Evolutionary conservation across 1,140 invertebrate genomes (phyloP), one percentile per base, ranked within the genome.

Genomic region (Zaprionus vittiger): DNA sequence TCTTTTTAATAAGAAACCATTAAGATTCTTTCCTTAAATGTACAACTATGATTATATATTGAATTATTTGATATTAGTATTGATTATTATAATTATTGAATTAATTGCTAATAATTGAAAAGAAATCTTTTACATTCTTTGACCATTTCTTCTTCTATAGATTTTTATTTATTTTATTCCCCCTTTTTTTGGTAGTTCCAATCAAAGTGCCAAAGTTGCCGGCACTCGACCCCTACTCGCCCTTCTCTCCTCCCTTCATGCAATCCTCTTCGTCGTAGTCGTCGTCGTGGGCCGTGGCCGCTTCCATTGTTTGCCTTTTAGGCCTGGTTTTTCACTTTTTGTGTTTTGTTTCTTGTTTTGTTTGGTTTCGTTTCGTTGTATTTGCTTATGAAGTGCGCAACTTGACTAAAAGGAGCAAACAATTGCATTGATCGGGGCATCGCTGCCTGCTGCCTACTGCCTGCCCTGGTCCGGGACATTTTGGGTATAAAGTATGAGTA

Each of bases 401-500:
- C 86, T 89, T 89, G 85, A 90, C 85, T 89, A 89, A 89, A 89
- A 89, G 85, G 85, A 85, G 85, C 85, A 89, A 90, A 89, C 85
- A 89, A 89, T 89, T 89, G 85, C 85, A 87, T 87, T 87, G 84
- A 87, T 87, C 84, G 77, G 73, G 84, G 38, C 52, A 47, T 67
- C 44, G 22, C 15, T 22, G 22, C 20, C 12, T 66, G 17, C 41
- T 44, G 41, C 20, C 12, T 66, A 12, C 41, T 44, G 41, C 15
- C 41, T 38, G 41, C 47, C 24, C 17, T 59, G 17, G 15, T 37
- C 24, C 64, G 34, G 49, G 9, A 65, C 84, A 84, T 89, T 89
- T 89, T 89, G 84, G 85, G 84, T 85, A 89, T 89, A 89, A 89
- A 89, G 84, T 89, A 89, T 87, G 81, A 87, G 85, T 87, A 87